Evolutionary conservation across 2,797 vertebrate genomes (phyloP), one percentile per base, ranked within the genome.

Genomic region (Microctenopoma steveboyesi): DNA sequence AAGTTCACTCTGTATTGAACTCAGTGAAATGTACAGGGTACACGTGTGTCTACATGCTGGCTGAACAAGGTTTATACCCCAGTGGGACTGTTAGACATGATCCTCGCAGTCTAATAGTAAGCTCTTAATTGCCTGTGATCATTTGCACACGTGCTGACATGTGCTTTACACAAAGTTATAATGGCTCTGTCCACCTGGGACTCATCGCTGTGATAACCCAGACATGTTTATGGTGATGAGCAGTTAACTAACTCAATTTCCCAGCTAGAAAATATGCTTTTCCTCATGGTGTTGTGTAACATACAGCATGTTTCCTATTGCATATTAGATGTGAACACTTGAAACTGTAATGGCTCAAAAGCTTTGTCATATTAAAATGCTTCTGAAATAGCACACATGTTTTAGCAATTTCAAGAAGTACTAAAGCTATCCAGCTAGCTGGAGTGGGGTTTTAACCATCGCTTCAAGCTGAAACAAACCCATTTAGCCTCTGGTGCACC

Each of bases 71-170:
- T 72, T 73, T 72, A 80, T 39, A 70, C 70, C 86, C 80, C 80
- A 75, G 64, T 47, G 77, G 84, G 64, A 73, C 73, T 82, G 79
- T 87, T 75, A 79, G 33, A 82, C 76, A 83, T 39, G 61, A 83
- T 76, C 74, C 71, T 72, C 61, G 62, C 73, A 59, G 82, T 78
- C 69, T 60, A 89, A 83, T 78, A 82, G 51, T 60, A 42, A 42
- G 73, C 47, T 74, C 64, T 81, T 89, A 89, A 88, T 86, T 91
- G 84, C 72, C 64, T 74, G 64, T 60, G 59, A 89, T 84, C 74
- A 88, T 87, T 69, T 86, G 74, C 64, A 81, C 33, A 18, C 69
- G 68, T 57, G 64, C 81, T 54, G 69, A 80, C 81, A 64, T 70
- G 52, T 87, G 64, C 14, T 85, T 81, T 85, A 86, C 67, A 64